These are phyloP conservation scores for Calidris pygmaea DNA, from an alignment of 2,113 vertebrate genomes.

Conservation along the genomic window DNA sequence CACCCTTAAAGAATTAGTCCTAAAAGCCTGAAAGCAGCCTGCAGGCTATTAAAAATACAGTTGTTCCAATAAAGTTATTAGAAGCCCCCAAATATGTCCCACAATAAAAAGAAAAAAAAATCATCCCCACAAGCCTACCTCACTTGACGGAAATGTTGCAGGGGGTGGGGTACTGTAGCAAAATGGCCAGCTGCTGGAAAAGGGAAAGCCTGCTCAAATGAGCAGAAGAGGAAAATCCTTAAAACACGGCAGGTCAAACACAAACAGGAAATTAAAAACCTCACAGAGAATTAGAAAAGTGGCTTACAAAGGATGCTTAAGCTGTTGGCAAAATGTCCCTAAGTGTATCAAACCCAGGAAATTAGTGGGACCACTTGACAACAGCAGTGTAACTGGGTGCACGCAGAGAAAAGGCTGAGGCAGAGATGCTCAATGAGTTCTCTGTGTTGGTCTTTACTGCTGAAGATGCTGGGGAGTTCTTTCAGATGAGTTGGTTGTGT, in stretches of 20 bases:
- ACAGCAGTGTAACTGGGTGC: rapidly evolving
- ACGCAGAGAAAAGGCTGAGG: background rate
- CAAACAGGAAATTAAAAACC: background rate
- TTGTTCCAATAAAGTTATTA: background rate
- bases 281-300: background rate
- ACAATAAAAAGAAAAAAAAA: background rate
- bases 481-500: background rate
- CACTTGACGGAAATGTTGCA: background rate
- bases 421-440: background rate
- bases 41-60: background rate
- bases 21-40: background rate
- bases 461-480: background rate
- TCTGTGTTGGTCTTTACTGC: background rate
- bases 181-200: background rate
- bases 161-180: background rate
- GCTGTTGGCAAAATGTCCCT: background rate
- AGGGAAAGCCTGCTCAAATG: background rate
- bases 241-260: background rate
- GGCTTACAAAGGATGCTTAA: background rate
- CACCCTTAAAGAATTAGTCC: background rate
- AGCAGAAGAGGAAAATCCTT: background rate
- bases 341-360: background rate
- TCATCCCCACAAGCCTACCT: background rate
- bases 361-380: background rate
- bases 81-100: background rate